Evolutionary conservation across 2,888 invertebrate species (phyloP), one percentile per base, ranked within the genome.

Genomic region (Catocala sponsa): DNA sequence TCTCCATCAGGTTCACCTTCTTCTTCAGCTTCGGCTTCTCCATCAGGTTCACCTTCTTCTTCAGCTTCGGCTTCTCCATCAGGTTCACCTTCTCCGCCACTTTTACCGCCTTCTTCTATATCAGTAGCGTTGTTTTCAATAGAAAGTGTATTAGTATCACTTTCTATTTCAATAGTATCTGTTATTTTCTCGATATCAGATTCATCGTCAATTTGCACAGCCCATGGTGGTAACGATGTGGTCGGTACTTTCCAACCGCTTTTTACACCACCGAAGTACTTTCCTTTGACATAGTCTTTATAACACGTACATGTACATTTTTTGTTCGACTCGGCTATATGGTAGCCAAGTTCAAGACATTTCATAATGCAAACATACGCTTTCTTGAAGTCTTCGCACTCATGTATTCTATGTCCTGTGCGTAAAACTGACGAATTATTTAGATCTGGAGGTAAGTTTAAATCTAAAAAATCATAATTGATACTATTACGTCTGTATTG

Each of bases 231-330:
- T 50, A 76, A 58, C 10, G 59, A 77, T 0, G 90, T 91, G 5
- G 85, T 87, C 5, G 91, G 91, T 7, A 84, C 78, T 15, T 81
- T 86, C 7, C 74, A 68, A 42, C 76, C 81, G 84, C 80, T 83
- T n/a, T 70, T 79, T 78, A 42, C 66, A 12, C 56, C 51, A 10
- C 0, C 6, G 13, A 46, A 57, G 53, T 69, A 80, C 47, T 84
- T 79, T 32, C 73, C 76, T 55, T 88, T 84, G 2, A 76, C 68
- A 35, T 56, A 72, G n/a, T 88, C 85, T 48, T 69, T 61, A 25
- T 74, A 83, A 78, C 92, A 93, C 10, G 77, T 84, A 60, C 92
- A 93, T 6, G 49, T 47, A 61, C 92, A 93, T 12, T 83, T 52
- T 78, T 82, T 86, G 64, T 91, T 82, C 1, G 91, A 68, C 46